Base-by-base conservation (phyloP, 2,797 vertebrate species). In the Anguilla pacifica region DNA sequence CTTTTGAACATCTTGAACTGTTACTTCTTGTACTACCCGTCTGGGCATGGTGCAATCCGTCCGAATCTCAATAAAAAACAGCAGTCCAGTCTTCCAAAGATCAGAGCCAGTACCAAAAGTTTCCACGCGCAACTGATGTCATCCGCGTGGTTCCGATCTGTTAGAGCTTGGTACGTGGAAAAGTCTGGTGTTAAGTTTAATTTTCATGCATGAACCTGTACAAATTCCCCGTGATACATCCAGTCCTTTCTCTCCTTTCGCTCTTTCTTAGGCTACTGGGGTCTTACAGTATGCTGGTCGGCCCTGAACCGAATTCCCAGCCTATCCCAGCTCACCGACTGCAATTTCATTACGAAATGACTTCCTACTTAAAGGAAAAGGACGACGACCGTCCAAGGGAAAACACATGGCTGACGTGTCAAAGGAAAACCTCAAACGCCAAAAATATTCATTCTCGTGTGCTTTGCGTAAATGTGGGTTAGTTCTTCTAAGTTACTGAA, bases 1-100 rank as follows among this genome's bases (percentile, higher is more conserved):
- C 92, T 97, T 97, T 92, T 97, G 96, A 90, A 97, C 96, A 86
- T 97, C 96, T 87, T 97, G 96, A 88, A 97, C 96, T 4, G 94
- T 95, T 61, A 97, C 95, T 93, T 97, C 96, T 89, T 93, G 95
- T 88, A 96, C 96, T 85, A 95, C 96, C 87, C 96, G 93, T 91
- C 96, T 94, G 43, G 96, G 95, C 96, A 97, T 97, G 93, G 86
- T 92, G 93, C 91, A 91, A 92, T 91, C 86, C 13, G 86, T 86
- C 61, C 31, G 39, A 86, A 61, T 87, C 88, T 85, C 90, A 86
- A 86, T 86, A 2, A 88, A 86, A 61, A 87, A 43, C 86, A 83
- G 88, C 89, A 55, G 83, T 88, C 86, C 90, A n/a, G 77, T 25
- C 88, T 53, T 64, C 82, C 82, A 92, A 91, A 89, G 91, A 91